phyloP scores from a whole-genome alignment of 1,140 invertebrate species.

The Neodiprion virginianus region DNA sequence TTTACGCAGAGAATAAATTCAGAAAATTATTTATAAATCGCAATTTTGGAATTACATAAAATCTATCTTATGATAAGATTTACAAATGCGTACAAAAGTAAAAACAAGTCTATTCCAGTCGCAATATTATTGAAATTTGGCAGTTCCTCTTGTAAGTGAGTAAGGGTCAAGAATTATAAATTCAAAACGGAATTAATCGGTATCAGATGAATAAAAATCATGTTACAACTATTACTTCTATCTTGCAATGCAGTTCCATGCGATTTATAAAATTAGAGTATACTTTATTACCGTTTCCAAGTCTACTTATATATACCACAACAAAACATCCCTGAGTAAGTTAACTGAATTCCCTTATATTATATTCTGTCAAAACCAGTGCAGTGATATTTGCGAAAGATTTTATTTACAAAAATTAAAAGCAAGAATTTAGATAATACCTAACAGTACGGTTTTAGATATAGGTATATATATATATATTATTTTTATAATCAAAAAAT shows the following conservation, averaged over 20 bases:
- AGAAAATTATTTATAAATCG: not conserved
- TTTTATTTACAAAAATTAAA: not conserved
- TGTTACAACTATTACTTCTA: not conserved
- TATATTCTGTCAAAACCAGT: not conserved
- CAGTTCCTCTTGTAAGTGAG: too few species aligned
- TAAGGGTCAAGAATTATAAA: not conserved
- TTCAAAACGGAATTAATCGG: not conserved
- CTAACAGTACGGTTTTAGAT: too few species aligned
- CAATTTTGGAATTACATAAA: not conserved
- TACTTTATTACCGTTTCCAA: not conserved
- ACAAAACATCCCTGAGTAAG: not conserved
- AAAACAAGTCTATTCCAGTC: conserved; percentile 4
- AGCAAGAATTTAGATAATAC: not conserved
- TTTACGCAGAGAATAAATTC: not conserved
- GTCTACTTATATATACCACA: not conserved
- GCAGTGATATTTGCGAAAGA: not conserved
- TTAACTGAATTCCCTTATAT: not conserved
- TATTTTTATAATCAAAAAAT: too few species aligned
- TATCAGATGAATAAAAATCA: not conserved
- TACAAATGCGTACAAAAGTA: not conserved
- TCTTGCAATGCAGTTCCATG: conserved; percentile 1
- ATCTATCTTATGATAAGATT: not conserved
- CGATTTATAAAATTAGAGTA: not conserved
- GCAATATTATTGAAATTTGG: not conserved
- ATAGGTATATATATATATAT: too few species aligned